Conservation (phyloP, 2,888 invertebrate species). For the Drosophila pegasa region DNA sequence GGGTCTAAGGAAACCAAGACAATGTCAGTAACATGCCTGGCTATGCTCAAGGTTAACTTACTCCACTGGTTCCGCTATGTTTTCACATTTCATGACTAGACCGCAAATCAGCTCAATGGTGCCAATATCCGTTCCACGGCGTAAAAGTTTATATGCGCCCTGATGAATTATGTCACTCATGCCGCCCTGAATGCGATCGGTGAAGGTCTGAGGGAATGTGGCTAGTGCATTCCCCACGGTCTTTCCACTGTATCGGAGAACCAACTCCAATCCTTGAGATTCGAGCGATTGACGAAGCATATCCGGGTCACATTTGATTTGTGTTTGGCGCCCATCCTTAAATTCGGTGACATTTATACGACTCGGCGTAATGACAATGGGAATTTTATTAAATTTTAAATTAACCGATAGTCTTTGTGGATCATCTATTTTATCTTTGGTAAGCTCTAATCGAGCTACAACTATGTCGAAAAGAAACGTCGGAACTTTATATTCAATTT, state of each 20-base stretch:
- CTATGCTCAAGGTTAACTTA: background rate
- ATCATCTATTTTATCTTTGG: slow-evolving; percentile 43
- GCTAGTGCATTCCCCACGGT: slow-evolving; percentile 41
- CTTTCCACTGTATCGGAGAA: slow-evolving; percentile 41
- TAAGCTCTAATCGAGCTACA: slow-evolving; percentile 58
- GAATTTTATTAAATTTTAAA: slow-evolving; percentile 49
- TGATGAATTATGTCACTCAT: slow-evolving; percentile 60
- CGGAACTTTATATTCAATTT: background rate
- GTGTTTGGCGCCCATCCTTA: slow-evolving; percentile 55
- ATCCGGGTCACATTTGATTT: slow-evolving; percentile 51
- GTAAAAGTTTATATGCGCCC: slow-evolving; percentile 41
- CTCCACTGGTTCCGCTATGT: slow-evolving; percentile 5
- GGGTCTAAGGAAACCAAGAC: background rate
- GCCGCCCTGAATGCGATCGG: slow-evolving; percentile 52
- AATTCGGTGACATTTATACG: slow-evolving; percentile 78
- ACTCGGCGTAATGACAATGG: slow-evolving; percentile 68
- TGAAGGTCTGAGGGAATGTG: slow-evolving; percentile 59
- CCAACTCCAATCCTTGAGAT: slow-evolving; percentile 56
- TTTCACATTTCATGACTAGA: slow-evolving; percentile 68
- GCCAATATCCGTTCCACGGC: slow-evolving; percentile 43
- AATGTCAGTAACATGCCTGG: background rate
- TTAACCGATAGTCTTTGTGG: slow-evolving; percentile 48
- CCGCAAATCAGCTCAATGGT: slow-evolving; percentile 57
- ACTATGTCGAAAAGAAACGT: slow-evolving; percentile 70
- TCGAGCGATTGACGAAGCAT: slow-evolving; percentile 51